phyloP scores from a whole-genome alignment of 2,888 invertebrate genomes.

The Temnothorax ravouxi region DNA sequence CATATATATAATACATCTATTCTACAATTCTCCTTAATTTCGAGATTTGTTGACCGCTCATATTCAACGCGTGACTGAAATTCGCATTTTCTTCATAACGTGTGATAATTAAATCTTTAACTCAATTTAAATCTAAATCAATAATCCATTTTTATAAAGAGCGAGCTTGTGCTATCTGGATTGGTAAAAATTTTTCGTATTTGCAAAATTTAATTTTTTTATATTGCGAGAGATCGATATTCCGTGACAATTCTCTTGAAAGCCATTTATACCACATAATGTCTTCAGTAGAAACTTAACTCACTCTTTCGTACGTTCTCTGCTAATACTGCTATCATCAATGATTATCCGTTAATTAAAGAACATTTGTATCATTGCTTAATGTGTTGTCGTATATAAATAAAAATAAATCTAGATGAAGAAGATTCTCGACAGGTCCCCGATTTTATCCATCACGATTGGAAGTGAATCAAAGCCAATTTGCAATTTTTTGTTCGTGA shows the following conservation, averaged over 20 bases:
- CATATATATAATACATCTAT: conserved; percentile 53
- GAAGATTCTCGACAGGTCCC: neutral
- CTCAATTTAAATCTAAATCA: neutral
- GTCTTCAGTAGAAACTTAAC: neutral
- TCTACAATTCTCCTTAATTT: conserved; percentile 25
- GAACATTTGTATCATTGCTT: neutral
- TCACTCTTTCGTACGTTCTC: neutral
- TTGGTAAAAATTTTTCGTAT: neutral
- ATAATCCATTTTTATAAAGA: conserved; percentile 9
- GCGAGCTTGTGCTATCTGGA: neutral
- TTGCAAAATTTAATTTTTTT: neutral
- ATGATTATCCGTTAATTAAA: conserved; percentile 17
- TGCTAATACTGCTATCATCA: conserved; percentile 27
- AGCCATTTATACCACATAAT: conserved; percentile 2
- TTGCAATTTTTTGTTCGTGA: conserved; percentile 2
- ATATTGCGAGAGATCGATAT: neutral
- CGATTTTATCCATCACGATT: neutral
- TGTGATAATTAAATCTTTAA: conserved; percentile 11
- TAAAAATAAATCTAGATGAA: neutral
- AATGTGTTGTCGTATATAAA: neutral
- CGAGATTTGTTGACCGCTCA: neutral
- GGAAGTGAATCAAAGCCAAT: neutral
- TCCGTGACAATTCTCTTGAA: neutral
- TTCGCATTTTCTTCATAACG: conserved; percentile 26
- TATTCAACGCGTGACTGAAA: conserved; percentile 18